phyloP scores from a whole-genome alignment of 2,888 invertebrate species.

The Acrobasis suavella region DNA sequence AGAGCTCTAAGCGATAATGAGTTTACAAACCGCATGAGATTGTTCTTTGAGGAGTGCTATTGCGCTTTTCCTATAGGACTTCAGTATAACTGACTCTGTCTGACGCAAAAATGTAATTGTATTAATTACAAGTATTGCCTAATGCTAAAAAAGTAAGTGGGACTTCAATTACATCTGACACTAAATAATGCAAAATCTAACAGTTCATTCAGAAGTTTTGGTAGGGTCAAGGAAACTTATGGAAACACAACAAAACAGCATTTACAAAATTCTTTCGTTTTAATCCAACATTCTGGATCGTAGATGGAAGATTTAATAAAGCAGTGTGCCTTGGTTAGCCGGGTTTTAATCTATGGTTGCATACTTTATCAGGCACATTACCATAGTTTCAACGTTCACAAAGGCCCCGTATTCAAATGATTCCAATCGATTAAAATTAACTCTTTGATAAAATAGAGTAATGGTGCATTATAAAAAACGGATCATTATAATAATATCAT shows the following conservation, averaged over 20 bases:
- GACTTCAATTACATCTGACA: no score
- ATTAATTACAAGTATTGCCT: no score
- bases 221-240: no score
- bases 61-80: no score
- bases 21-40: neutral
- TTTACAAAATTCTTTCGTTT: no score
- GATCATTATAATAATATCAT: neutral
- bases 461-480: neutral
- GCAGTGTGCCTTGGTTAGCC: neutral
- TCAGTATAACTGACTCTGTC: no score
- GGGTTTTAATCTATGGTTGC: constrained; percentile 5
- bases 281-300: neutral
- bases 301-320: neutral
- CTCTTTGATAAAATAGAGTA: neutral
- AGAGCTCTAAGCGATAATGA: neutral
- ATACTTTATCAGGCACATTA: constrained; percentile 5
- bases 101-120: no score
- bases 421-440: neutral
- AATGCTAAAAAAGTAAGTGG: no score
- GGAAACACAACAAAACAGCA: no score
- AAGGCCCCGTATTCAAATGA: constrained; percentile 4
- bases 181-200: no score
- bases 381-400: constrained; percentile 13
- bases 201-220: no score
- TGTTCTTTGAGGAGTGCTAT: neutral